These are phyloP conservation scores for Aradus depressus DNA, from an alignment of 2,888 invertebrate species.

Conservation along the genomic window DNA sequence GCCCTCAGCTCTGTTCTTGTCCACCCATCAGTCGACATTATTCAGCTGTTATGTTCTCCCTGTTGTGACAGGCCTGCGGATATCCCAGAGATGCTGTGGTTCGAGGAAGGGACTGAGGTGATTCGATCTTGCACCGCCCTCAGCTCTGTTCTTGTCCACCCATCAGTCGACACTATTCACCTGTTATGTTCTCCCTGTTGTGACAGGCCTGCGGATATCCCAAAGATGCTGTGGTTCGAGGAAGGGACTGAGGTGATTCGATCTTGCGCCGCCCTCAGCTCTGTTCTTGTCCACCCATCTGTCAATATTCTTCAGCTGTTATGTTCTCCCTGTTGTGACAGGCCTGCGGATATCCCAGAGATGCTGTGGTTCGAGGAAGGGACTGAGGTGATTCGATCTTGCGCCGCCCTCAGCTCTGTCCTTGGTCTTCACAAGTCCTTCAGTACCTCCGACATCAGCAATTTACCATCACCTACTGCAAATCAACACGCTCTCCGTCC, in stretches of 20 bases:
- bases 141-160: conserved; percentile 67
- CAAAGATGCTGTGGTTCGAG: conserved; percentile 56
- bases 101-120: conserved; percentile 66
- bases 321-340: conserved; percentile 15
- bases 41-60: no score
- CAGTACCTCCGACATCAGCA: conserved; percentile 66
- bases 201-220: conserved; percentile 46
- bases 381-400: conserved; percentile 64
- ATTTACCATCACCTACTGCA: conserved; percentile 42
- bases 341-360: conserved; percentile 51
- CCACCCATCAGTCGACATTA: no score
- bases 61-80: conserved; percentile 42
- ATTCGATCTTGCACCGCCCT: conserved; percentile 69
- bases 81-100: conserved; percentile 52
- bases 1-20: conserved; percentile 67
- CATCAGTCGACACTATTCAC: conserved; percentile 49
- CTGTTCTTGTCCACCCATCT: conserved; percentile 64
- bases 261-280: conserved; percentile 67
- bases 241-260: conserved; percentile 67
- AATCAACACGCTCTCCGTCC: conserved; percentile 18
- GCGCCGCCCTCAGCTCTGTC: conserved; percentile 66
- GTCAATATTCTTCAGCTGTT: neutral
- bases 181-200: no score
- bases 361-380: conserved; percentile 61
- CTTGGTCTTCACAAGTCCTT: conserved; percentile 73